phyloP scores from a whole-genome alignment of 2,888 invertebrate genomes.

The Harpagoxenus sublaevis region DNA sequence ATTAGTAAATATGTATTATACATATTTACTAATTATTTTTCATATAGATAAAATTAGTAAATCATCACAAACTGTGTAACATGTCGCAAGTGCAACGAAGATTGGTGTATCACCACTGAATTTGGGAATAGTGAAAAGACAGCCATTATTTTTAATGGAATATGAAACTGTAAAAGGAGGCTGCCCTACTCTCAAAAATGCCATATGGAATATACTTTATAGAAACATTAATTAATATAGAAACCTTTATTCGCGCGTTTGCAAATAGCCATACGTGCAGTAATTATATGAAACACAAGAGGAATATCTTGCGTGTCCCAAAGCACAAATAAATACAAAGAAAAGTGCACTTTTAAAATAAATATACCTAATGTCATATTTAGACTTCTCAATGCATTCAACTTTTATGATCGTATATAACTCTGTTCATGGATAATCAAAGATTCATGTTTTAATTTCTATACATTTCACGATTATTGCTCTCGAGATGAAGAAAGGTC shows the following conservation, averaged over 20 bases:
- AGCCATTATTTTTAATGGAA: slow-evolving; percentile 18
- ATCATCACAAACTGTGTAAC: not conserved
- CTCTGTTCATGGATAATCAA: not conserved
- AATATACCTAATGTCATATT: slow-evolving; percentile 21
- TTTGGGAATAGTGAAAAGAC: slow-evolving; percentile 13
- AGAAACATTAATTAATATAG: slow-evolving; percentile 26
- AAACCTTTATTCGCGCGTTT: slow-evolving; percentile 37
- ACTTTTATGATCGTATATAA: not conserved
- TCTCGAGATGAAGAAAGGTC: not conserved
- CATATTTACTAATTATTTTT: not conserved
- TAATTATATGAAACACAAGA: slow-evolving; percentile 42
- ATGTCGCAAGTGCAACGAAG: slow-evolving; percentile 8
- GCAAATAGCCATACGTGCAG: slow-evolving; percentile 43
- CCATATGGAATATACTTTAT: slow-evolving; percentile 2
- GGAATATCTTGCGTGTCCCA: slow-evolving; percentile 39
- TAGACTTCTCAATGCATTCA: slow-evolving; percentile 29
- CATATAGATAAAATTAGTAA: slow-evolving; percentile 1
- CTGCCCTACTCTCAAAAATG: slow-evolving; percentile 13
- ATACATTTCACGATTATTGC: not conserved
- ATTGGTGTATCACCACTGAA: slow-evolving; percentile 4
- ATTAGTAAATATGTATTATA: not conserved
- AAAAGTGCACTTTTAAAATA: slow-evolving; percentile 44
- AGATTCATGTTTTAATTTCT: not conserved
- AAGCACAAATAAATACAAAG: slow-evolving; percentile 45
- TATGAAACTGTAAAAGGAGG: not conserved